phyloP scores from a whole-genome alignment of 2,888 invertebrate species.

The Drosophila sordidapex region DNA sequence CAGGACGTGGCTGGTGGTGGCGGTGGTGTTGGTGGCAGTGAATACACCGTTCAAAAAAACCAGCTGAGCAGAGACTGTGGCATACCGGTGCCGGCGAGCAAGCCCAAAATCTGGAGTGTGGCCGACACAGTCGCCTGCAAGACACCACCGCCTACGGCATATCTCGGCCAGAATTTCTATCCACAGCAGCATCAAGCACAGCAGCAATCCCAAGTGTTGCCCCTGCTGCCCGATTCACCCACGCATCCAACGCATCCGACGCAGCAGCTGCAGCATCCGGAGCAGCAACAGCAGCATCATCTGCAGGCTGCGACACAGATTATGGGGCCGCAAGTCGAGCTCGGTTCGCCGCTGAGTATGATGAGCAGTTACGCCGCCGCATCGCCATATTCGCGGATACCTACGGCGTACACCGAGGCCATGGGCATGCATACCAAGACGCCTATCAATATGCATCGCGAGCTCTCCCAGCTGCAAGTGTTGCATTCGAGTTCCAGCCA shows the following conservation, averaged over 20 bases:
- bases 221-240: slow-evolving; percentile 46
- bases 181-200: slow-evolving; percentile 63
- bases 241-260: slow-evolving; percentile 42
- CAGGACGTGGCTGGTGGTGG: slow-evolving; percentile 81
- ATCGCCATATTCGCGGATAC: slow-evolving; percentile 87
- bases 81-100: slow-evolving; percentile 93
- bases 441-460: slow-evolving; percentile 79
- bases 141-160: slow-evolving; percentile 82
- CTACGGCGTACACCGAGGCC: slow-evolving; percentile 78
- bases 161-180: slow-evolving; percentile 83
- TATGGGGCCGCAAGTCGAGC: slow-evolving; percentile 81
- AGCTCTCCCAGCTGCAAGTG: slow-evolving; percentile 51
- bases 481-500: slow-evolving; percentile 49
- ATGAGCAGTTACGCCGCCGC: slow-evolving; percentile 86
- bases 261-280: slow-evolving; percentile 24
- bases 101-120: slow-evolving; percentile 97
- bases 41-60: slow-evolving; percentile 86
- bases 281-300: slow-evolving; percentile 31
- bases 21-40: slow-evolving; percentile 57
- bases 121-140: slow-evolving; percentile 97
- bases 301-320: slow-evolving; percentile 49
- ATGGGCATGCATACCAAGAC: slow-evolving; percentile 77
- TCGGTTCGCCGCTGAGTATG: slow-evolving; percentile 84
- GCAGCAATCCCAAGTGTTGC: slow-evolving; percentile 24
- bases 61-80: slow-evolving; percentile 91